phyloP scores from a whole-genome alignment of 2,113 vertebrate genomes.

The Prietella phreatophila region DNA sequence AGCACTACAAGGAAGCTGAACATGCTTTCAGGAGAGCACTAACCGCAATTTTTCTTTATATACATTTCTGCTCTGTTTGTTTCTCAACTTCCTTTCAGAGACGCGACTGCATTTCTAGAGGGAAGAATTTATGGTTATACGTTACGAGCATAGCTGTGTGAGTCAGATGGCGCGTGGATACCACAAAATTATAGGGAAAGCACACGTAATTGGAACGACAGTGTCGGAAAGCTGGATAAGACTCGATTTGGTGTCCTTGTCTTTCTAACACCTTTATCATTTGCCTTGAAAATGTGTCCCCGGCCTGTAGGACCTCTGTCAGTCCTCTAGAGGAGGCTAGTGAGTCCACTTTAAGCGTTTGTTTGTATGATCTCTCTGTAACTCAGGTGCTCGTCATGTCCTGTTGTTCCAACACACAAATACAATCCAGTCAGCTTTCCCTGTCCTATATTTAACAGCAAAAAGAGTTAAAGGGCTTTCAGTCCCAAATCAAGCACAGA shows the following conservation, averaged over 20 bases:
- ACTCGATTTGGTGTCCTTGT: neutral
- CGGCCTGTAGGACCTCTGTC: neutral
- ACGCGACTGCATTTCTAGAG: neutral
- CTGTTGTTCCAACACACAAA: neutral
- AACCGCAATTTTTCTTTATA: neutral
- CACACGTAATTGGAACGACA: neutral
- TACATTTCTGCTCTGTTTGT: neutral
- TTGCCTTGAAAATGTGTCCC: neutral
- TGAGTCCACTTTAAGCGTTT: neutral
- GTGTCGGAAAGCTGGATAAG: neutral
- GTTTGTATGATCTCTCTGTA: neutral
- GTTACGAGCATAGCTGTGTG: neutral
- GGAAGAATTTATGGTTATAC: slow-evolving; percentile 8
- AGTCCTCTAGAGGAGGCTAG: slow-evolving; percentile 34
- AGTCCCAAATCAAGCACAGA: slow-evolving; percentile 69
- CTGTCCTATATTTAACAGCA: slow-evolving; percentile 64
- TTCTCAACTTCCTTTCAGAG: neutral
- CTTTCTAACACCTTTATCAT: neutral
- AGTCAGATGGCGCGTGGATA: neutral
- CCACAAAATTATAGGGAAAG: neutral
- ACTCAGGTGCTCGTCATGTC: slow-evolving; percentile 26
- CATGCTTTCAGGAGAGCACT: neutral
- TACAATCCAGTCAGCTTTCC: neutral
- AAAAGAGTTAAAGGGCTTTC: slow-evolving; percentile 59
- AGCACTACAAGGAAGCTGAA: neutral